A percentile compares a stretch with the other conserved stretches of the same genome.
Evolutionary conservation across 2,888 invertebrate species (phyloP).

Genomic region (Ichneumoninae sp.): DNA sequence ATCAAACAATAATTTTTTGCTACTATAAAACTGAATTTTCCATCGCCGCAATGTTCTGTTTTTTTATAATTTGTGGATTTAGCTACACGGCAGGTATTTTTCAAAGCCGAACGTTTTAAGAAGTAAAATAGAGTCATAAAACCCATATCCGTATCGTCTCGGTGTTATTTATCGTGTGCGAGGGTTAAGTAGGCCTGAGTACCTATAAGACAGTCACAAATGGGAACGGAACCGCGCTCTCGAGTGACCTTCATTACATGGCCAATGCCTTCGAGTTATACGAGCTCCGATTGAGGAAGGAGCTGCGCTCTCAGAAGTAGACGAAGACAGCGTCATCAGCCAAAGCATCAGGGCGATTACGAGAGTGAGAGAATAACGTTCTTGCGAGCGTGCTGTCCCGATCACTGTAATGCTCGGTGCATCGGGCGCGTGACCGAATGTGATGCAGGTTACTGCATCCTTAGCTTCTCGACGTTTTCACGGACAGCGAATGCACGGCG

Average conservation of each 20-base stretch:
- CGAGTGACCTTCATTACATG: slow-evolving; percentile 69
- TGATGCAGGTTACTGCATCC: slow-evolving; percentile 20
- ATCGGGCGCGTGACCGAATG: slow-evolving; percentile 15
- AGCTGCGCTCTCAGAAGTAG: neutral
- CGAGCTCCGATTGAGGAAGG: slow-evolving; percentile 41
- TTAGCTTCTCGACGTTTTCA: neutral
- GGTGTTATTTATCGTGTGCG: neutral
- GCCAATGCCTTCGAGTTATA: slow-evolving; percentile 64
- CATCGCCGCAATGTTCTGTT: neutral
- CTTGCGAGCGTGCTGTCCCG: slow-evolving; percentile 21
- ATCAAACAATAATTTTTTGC: too few relatives aligned
- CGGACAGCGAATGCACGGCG: slow-evolving; percentile 5
- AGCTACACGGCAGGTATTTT: neutral
- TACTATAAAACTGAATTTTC: neutral
- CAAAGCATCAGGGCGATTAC: neutral
- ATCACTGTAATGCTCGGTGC: neutral
- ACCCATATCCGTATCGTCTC: neutral
- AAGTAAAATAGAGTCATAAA: neutral
- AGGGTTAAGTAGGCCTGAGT: slow-evolving; percentile 18
- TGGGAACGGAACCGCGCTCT: slow-evolving; percentile 70
- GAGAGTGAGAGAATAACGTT: slow-evolving; percentile 13
- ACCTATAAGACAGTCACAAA: slow-evolving; percentile 66
- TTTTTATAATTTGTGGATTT: neutral
- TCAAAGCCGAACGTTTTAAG: neutral
- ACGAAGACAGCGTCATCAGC: slow-evolving; percentile 28